Conservation (phyloP, 92 coral and sea anemone species). For the Epizoanthus ramosus region DNA sequence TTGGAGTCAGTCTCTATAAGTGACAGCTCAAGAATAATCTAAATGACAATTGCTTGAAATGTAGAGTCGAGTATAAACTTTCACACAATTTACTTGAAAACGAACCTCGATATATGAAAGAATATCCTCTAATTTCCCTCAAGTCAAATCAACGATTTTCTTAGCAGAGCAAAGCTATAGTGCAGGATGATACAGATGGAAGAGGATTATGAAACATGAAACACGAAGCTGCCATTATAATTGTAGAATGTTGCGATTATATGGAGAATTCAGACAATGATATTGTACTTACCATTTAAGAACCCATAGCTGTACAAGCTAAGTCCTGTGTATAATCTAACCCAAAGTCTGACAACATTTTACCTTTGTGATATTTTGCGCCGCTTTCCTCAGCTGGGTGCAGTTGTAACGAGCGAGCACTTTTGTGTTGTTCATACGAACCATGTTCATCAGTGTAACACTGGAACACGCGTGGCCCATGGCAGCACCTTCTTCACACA, state of each 20-base stretch:
- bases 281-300: too few relatives aligned
- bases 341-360: constrained; percentile 21
- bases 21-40: too few relatives aligned
- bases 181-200: constrained; percentile 61
- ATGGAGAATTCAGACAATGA: background rate
- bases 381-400: constrained; percentile 54
- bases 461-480: constrained; percentile 81
- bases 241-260: too few relatives aligned
- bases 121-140: too few relatives aligned
- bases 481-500: constrained; percentile 65
- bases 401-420: constrained; percentile 49
- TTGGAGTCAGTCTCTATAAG: too few relatives aligned
- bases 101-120: too few relatives aligned
- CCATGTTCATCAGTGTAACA: constrained; percentile 71
- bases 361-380: constrained; percentile 52
- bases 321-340: too few relatives aligned
- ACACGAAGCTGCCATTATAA: constrained; percentile 55
- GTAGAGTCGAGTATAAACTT: too few relatives aligned
- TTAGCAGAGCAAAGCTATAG: too few relatives aligned
- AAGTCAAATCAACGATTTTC: too few relatives aligned
- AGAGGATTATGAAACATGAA: constrained; percentile 38
- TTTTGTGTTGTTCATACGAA: constrained; percentile 54
- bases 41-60: too few relatives aligned
- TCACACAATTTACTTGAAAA: too few relatives aligned
- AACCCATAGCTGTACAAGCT: constrained; percentile 22